Conservation (phyloP, 1,140 invertebrate genomes). For the Pseudomyrmex sp. region DNA sequence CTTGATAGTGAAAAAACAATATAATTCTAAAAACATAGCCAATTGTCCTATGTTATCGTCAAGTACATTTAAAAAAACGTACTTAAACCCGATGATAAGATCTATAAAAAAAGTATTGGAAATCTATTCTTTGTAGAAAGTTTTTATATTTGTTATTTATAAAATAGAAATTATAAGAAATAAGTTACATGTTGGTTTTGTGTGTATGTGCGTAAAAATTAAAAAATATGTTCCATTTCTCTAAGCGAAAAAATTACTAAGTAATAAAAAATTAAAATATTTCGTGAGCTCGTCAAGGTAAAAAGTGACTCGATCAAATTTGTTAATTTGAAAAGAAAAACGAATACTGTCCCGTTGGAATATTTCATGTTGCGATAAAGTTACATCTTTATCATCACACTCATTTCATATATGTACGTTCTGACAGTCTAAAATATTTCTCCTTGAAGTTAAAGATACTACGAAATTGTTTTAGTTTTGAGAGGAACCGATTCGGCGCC, state of each 20-base stretch:
- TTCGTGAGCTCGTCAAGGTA: not conserved
- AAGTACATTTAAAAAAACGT: slow-evolving; percentile 6
- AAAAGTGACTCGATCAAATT: not conserved
- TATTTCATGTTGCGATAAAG: slow-evolving; percentile 21
- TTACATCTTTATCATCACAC: not conserved
- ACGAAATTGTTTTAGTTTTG: slow-evolving; percentile 69
- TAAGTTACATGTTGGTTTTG: slow-evolving; percentile 8
- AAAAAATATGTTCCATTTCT: not conserved
- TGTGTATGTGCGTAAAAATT: not conserved
- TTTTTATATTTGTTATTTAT: not conserved
- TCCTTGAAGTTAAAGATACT: not conserved
- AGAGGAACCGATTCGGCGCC: slow-evolving; percentile 68
- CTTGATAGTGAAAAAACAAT: not conserved
- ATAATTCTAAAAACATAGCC: slow-evolving; percentile 30
- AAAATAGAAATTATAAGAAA: not conserved
- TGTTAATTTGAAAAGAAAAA: not conserved
- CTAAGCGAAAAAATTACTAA: not conserved
- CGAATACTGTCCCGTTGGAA: slow-evolving; percentile 53
- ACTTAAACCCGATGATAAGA: not conserved
- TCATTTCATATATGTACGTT: not conserved
- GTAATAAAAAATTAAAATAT: not conserved
- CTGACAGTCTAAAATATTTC: not conserved
- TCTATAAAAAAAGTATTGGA: not conserved
- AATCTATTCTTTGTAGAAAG: not conserved
- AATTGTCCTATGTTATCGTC: slow-evolving; percentile 1